Evolutionary conservation across 2,888 invertebrate genomes (phyloP).

Genomic region (Xylocampa areola): DNA sequence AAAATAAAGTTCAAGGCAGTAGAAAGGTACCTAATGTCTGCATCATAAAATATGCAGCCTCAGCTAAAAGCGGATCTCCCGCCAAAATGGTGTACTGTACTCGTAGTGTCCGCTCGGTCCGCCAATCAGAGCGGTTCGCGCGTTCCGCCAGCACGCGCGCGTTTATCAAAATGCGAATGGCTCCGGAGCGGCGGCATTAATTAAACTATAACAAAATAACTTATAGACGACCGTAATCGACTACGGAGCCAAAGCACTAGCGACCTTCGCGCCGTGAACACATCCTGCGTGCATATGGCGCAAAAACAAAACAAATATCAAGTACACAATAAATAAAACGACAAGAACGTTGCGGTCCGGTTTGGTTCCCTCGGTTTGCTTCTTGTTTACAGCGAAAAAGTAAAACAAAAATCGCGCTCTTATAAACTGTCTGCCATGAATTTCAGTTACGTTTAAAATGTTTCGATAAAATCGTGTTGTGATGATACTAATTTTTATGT

Average conservation of each 20-base stretch:
- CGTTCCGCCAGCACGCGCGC: conserved; percentile 80
- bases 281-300: conserved; percentile 67
- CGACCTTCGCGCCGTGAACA: conserved; percentile 73
- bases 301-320: conserved; percentile 68
- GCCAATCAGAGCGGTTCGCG: conserved; percentile 85
- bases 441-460: conserved; percentile 57
- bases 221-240: conserved; percentile 72
- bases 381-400: conserved; percentile 65
- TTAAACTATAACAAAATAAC: conserved; percentile 79
- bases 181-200: conserved; percentile 62
- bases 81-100: conserved; percentile 72
- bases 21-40: conserved; percentile 64
- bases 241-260: conserved; percentile 67
- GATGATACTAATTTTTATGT: conserved; percentile 2
- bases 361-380: conserved; percentile 70
- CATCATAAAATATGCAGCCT: conserved; percentile 57
- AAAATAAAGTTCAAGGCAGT: conserved; percentile 48
- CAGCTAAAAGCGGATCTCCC: conserved; percentile 75
- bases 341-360: conserved; percentile 76
- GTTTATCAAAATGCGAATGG: conserved; percentile 82
- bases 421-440: conserved; percentile 53
- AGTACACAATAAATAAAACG: conserved; percentile 73
- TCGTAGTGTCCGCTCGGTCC: conserved; percentile 65
- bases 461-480: conserved; percentile 26
- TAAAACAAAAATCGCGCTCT: conserved; percentile 65